Conservation (phyloP, 2,888 invertebrate genomes). For the Siphlonurus alternatus region DNA sequence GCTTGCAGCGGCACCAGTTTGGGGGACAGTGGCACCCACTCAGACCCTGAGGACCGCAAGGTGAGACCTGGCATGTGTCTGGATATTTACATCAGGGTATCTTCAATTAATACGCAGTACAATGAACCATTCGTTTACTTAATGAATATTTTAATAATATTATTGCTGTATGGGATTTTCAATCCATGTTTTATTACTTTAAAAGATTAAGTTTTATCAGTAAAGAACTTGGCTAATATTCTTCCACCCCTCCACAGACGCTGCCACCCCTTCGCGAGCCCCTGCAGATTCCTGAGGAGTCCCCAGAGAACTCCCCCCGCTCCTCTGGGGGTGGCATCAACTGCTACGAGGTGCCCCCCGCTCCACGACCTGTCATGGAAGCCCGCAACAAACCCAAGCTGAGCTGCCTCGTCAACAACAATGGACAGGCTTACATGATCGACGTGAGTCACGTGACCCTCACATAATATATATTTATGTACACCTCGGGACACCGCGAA, state of each 20-base stretch:
- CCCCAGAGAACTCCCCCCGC: background rate
- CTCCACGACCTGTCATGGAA: background rate
- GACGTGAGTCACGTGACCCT: too few species aligned
- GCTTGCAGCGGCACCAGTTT: conserved; percentile 57
- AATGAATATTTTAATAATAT: too few species aligned
- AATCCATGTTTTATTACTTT: background rate
- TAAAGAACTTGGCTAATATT: background rate
- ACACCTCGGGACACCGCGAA: too few species aligned
- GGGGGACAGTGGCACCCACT: conserved; percentile 72
- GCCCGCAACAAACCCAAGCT: background rate
- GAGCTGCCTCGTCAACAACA: too few species aligned
- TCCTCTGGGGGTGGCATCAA: background rate
- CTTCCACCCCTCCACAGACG: background rate
- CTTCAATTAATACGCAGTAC: too few species aligned
- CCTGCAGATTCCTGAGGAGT: background rate
- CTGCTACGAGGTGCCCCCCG: background rate
- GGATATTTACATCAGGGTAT: background rate
- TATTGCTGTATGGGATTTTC: too few species aligned
- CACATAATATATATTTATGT: too few species aligned
- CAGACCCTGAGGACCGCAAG: conserved; percentile 61
- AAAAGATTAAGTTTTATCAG: too few species aligned
- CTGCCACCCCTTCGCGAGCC: background rate
- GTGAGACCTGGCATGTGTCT: conserved; percentile 20
- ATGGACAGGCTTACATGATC: too few species aligned
- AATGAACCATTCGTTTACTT: too few species aligned